Evolutionary conservation across 2,797 vertebrate genomes (phyloP), one percentile per base, ranked within the genome.

Genomic region (Clamator glandarius): DNA sequence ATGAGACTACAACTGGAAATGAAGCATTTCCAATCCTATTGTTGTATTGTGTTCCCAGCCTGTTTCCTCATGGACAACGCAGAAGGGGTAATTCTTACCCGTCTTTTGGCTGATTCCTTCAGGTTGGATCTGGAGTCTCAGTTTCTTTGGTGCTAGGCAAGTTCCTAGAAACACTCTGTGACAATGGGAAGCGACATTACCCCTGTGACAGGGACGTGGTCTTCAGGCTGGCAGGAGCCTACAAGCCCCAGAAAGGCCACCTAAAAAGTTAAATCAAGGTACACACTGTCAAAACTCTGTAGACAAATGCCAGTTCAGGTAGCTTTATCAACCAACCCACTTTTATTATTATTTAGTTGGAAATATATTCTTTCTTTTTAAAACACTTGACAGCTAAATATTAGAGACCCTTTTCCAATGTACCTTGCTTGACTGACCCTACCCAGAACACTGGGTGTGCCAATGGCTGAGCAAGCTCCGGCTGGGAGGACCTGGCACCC

Each of bases 391-490:
- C 20, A 41, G 68, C 36, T 76, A 33, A 69, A 33, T 39, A 68
- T 67, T 31, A 79, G 68, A 46, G 1, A 55, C 11, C 5, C 6
- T 58, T 74, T 91, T 41, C 42, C n/a, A 21, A 23, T 14, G 29
- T 18, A 7, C 46, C 26, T 85, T 16, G 21, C 51, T 28, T 31
- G 54, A 42, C 51, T 31, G n/a, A 11, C 50, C 61, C 20, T 2
- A 3, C 15, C 23, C 19, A 14, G 55, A 31, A 31, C 10, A 10
- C 29, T 31, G 28, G 9, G 10, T 31, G 51, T n/a, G 5, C n/a
- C 1, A 14, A n/a, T 6, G 48, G 51, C 74, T 5, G 24, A 5
- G 39, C 26, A 5, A 16, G 28, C 9, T 2, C 10, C 1, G 33
- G 44, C 44, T 14, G 10, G 44, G 35, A 28, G 58, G 21, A 35